Base-by-base conservation (phyloP, 1,140 invertebrate species). In the Trichomalopsis sarcophagae region DNA sequence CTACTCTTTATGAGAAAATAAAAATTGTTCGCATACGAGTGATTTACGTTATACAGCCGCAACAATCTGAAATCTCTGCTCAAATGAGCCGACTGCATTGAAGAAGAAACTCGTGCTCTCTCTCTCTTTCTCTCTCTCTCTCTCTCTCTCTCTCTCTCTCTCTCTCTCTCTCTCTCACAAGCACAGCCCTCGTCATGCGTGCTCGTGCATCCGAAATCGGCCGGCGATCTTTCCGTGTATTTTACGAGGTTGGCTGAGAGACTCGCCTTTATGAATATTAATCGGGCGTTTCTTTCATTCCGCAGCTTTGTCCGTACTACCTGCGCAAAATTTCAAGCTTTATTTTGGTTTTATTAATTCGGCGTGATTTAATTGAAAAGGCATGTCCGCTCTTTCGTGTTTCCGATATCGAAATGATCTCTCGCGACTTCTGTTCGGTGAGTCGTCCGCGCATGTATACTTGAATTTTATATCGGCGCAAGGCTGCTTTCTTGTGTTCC, bases 371-470 rank as follows among this genome's bases (percentile, higher is more conserved):
- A 62, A 62, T n/a, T 62, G 4, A n/a, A 62, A n/a, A 62, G 21
- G 17, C n/a, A 50, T 27, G 27, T 14, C 47, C 47, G 17, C 13
- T n/a, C 27, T 27, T 27, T 27, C 55, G 55, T 62, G 55, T 62
- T 62, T 62, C 87, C 87, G 82, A 88, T 88, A 89, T 88, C 88
- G 55, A 88, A 88, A 87, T 87, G 86, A 89, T 87, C 14, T 50
- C 74, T 75, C 14, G 81, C 87, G 79, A 68, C 40, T 76, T 55
- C 44, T 62, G 84, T 21, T 44, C 40, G 40, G 40, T 44, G 40
- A 44, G 40, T 44, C 9, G 40, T 44, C 40, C 10, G 40, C 6
- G 7, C 9, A 9, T 44, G 40, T 44, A 44, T 71, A 55, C 47
- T 81, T n/a, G 80, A 66, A 27, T 73, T 69, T 73, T 17, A 14